Evolutionary conservation across 2,888 invertebrate genomes (phyloP).

Genomic region (Drosophila emarginata): DNA sequence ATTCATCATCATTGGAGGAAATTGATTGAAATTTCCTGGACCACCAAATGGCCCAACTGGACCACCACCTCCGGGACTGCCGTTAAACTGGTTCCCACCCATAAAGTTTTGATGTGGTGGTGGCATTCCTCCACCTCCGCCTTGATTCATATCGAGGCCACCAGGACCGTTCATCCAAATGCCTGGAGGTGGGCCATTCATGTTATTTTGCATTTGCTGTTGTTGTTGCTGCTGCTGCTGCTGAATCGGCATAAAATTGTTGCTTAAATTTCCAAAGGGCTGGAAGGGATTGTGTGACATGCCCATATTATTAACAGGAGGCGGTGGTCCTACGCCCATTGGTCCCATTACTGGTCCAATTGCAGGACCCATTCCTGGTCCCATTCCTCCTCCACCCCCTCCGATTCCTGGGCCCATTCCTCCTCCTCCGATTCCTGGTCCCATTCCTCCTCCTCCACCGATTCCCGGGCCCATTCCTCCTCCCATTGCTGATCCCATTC

Average conservation of each 20-base stretch:
- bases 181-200: conserved; percentile 43
- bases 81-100: conserved; percentile 55
- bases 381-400: background rate
- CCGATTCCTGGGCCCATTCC: background rate
- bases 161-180: conserved; percentile 61
- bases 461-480: background rate
- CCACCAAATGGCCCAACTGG: conserved; percentile 51
- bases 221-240: conserved; percentile 17
- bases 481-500: too few species aligned
- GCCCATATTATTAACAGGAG: conserved; percentile 46
- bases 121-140: conserved; percentile 25
- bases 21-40: conserved; percentile 57
- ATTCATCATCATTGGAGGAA: conserved; percentile 72
- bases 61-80: conserved; percentile 43
- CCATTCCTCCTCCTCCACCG: background rate
- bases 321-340: conserved; percentile 18
- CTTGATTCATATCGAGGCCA: conserved; percentile 50
- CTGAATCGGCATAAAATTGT: conserved; percentile 47
- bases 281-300: conserved; percentile 68
- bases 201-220: conserved; percentile 47
- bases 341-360: background rate
- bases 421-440: too few species aligned
- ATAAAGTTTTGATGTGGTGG: conserved; percentile 51
- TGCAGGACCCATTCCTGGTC: too few species aligned
- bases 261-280: conserved; percentile 58